A percentile compares a stretch with the other conserved stretches of the same genome.
phyloP scores from a whole-genome alignment of 30 jellyfish, hydroid and myxozoan genomes.

The Turritopsis dohrnii region DNA sequence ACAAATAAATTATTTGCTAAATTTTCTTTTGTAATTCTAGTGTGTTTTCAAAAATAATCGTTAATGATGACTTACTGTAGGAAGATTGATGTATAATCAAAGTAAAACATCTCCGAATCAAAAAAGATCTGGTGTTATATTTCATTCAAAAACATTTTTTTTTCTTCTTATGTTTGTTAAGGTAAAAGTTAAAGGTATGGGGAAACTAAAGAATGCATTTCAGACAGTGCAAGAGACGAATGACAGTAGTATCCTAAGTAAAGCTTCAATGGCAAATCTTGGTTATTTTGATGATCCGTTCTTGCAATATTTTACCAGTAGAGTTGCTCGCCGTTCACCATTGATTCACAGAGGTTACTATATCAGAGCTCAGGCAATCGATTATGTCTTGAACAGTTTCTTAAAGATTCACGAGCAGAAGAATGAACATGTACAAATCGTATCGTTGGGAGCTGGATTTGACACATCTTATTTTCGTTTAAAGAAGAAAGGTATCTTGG shows the following conservation, averaged over 20 bases:
- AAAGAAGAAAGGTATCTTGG: conserved; percentile 37
- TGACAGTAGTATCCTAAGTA: conserved; percentile 93
- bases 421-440: conserved; percentile 42
- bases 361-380: conserved; percentile 79
- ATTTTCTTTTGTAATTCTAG: too few relatives aligned
- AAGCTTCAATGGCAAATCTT: conserved; percentile 79
- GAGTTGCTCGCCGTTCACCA: conserved; percentile 77
- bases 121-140: neutral
- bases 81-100: too few relatives aligned
- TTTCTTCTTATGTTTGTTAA: neutral
- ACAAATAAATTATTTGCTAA: conserved; percentile 5
- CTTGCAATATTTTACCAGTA: conserved; percentile 48
- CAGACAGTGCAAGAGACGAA: conserved; percentile 78
- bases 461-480: conserved; percentile 79
- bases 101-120: too few relatives aligned
- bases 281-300: conserved; percentile 81
- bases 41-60: too few relatives aligned
- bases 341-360: conserved; percentile 91
- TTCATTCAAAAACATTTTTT: neutral
- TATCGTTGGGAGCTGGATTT: conserved; percentile 97
- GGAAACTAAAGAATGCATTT: neutral
- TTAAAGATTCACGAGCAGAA: conserved; percentile 24
- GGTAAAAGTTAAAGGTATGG: neutral
- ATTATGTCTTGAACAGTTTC: conserved; percentile 42
- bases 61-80: too few relatives aligned